Conservation (phyloP, 2,888 invertebrate species). For the Molanna angustata region DNA sequence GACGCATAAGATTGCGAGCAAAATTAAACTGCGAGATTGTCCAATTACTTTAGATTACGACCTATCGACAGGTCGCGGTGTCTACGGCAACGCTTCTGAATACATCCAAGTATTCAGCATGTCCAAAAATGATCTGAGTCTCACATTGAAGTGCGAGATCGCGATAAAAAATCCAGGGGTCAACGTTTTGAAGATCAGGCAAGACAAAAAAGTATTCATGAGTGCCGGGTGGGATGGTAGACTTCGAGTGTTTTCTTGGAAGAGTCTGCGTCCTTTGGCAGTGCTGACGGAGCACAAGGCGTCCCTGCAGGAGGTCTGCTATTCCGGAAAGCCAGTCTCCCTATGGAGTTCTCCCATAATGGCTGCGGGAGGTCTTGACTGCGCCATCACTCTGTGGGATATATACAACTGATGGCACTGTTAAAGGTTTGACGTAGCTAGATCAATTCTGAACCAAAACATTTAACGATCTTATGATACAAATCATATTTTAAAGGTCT, state of each 20-base stretch:
- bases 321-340: slow-evolving; percentile 62
- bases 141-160: slow-evolving; percentile 60
- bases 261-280: slow-evolving; percentile 66
- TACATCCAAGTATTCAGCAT: slow-evolving; percentile 61
- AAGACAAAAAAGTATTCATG: slow-evolving; percentile 70
- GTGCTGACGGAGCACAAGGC: slow-evolving; percentile 71
- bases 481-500: no score
- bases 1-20: slow-evolving; percentile 56
- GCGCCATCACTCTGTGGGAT: slow-evolving; percentile 76
- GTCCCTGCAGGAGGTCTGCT: slow-evolving; percentile 69
- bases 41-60: slow-evolving; percentile 74
- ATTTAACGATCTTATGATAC: slow-evolving; percentile 19
- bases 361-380: slow-evolving; percentile 74
- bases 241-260: slow-evolving; percentile 75
- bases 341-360: slow-evolving; percentile 74
- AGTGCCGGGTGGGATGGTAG: slow-evolving; percentile 77
- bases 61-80: slow-evolving; percentile 60
- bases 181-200: slow-evolving; percentile 64
- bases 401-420: slow-evolving; percentile 61
- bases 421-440: slow-evolving; percentile 4
- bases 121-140: slow-evolving; percentile 52
- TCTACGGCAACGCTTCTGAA: slow-evolving; percentile 64
- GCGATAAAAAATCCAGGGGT: slow-evolving; percentile 72
- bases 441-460: slow-evolving; percentile 9
- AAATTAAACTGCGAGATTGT: slow-evolving; percentile 59